phyloP scores from a whole-genome alignment of 2,888 invertebrate species.

The Eledona agricola region DNA sequence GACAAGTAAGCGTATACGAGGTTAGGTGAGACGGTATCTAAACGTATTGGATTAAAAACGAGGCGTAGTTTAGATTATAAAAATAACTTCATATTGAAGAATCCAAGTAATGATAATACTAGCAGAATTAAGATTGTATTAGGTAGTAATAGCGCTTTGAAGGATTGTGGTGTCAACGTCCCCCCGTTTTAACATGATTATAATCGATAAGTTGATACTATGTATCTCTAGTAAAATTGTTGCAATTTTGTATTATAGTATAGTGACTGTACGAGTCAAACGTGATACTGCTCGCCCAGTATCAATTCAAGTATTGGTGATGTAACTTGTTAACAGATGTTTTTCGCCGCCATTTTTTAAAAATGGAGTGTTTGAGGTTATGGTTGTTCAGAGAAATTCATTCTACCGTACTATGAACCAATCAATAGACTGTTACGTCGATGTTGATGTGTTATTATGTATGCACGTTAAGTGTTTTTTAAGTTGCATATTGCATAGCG shows the following conservation, averaged over 20 bases:
- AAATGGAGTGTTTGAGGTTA: too few relatives aligned
- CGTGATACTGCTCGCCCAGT: constrained; percentile 28
- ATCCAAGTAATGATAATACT: constrained; percentile 5
- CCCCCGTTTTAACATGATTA: constrained; percentile 34
- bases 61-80: constrained; percentile 27
- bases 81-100: constrained; percentile 58
- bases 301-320: constrained; percentile 28
- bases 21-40: constrained; percentile 24
- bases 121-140: constrained; percentile 13
- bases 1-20: constrained; percentile 32
- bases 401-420: constrained; percentile 23
- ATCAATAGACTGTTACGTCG: constrained; percentile 31
- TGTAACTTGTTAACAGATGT: constrained; percentile 22
- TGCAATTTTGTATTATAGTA: constrained; percentile 61
- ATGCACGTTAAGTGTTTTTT: constrained; percentile 32
- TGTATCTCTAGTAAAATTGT: constrained; percentile 65
- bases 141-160: constrained; percentile 41
- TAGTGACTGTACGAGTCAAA: constrained; percentile 40
- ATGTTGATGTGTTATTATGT: constrained; percentile 35
- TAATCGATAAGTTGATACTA: constrained; percentile 61
- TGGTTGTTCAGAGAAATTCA: too few relatives aligned
- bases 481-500: constrained; percentile 33
- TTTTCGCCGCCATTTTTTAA: too few relatives aligned
- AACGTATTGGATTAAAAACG: constrained; percentile 20
- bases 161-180: constrained; percentile 37